Evolutionary conservation across 2,797 vertebrate species (phyloP), one percentile per base, ranked within the genome.

Genomic region (Erpetoichthys calabaricus): DNA sequence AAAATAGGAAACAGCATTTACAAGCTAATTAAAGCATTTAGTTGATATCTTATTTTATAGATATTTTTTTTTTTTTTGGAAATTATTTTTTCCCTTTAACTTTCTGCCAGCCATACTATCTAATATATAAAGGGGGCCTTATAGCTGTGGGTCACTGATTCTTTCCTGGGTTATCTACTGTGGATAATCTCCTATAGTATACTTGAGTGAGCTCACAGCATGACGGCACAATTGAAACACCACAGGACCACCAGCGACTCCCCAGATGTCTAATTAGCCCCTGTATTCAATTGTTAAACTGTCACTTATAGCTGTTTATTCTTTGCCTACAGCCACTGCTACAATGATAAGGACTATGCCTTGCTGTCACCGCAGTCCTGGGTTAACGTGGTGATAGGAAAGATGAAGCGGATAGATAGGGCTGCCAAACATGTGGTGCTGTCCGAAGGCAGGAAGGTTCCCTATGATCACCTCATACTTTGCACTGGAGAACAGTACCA

Each of bases 401-500:
- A 86, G 80, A 89, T 98, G 89, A 88, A 79, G 25, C 76, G 70
- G 73, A 92, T 98, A 70, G 75, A 92, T 72, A 84, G 92, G 10
- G 58, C 76, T 59, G 83, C 80, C 75, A 94, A 89, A 69, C 72
- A 82, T 0, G 67, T 97, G 0, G 59, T 80, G 1, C 74, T 96
- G 70, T 87, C 84, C 8, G 60, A 65, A 2, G 71, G 73, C 0
- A 65, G 63, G 57, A 75, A 69, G 7, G 79, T 98, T 8, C 75
- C 78, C 0, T 98, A 97, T 0, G 90, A 98, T 67, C 79, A 89
- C 73, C 88, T 97, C 57, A 58, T 98, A 64, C 87, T 98, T 60
- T 94, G 91, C 51, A 89, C 80, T 0, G 94, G 94, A 5, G 87
- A 84, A 71, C 91, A 86, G 70, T 95, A 94, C 77, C 91, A 88